Evolutionary conservation across 2,888 invertebrate genomes (phyloP).

Genomic region (Tenthredo livida): DNA sequence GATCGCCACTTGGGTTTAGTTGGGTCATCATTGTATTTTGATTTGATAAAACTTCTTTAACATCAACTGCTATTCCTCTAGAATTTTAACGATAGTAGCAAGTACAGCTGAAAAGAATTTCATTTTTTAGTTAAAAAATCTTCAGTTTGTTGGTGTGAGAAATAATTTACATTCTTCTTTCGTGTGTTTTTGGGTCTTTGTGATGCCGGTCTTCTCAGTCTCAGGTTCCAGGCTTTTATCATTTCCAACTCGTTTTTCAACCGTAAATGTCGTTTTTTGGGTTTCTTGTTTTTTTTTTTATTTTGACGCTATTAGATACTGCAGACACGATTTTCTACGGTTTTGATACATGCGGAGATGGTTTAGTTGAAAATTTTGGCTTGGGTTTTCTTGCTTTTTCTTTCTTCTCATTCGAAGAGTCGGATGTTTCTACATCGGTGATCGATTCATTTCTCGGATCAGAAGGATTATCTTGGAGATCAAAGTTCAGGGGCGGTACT

Average conservation of each 20-base stretch:
- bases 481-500: background rate
- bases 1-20: too few species aligned
- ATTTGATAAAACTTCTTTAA: too few species aligned
- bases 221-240: background rate
- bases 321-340: background rate
- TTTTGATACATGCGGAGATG: background rate
- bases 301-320: background rate
- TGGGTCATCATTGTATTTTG: too few species aligned
- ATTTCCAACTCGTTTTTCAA: background rate
- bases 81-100: too few species aligned
- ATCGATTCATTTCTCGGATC: too few species aligned
- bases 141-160: background rate
- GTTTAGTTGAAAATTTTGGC: background rate
- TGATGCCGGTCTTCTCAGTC: background rate
- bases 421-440: background rate
- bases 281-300: background rate
- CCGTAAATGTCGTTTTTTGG: background rate
- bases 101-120: too few species aligned
- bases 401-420: background rate
- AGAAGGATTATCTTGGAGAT: background rate
- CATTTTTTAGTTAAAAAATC: too few species aligned
- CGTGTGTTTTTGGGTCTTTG: background rate
- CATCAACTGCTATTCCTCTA: background rate
- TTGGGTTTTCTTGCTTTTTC: background rate
- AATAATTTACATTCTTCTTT: background rate